Base-by-base conservation (phyloP, 2,797 vertebrate species). In the Chaenodraco wilsoni region DNA sequence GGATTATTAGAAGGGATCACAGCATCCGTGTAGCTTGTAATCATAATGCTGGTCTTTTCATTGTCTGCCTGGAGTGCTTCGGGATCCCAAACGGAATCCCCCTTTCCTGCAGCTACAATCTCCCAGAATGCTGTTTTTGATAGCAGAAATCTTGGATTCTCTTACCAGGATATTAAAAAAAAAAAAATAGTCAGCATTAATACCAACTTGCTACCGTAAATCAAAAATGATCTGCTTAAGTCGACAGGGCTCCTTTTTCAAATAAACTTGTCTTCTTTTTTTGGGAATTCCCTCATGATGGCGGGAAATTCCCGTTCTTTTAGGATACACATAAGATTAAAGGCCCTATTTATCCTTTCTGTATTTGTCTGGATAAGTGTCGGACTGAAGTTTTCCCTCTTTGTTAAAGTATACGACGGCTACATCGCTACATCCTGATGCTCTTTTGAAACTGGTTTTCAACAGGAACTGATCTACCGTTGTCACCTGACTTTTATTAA, bases 261-360 rank as follows among this genome's bases (percentile, higher is more conserved):
- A 83, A 83, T 74, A 76, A 83, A 77, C 57, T 37, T 54, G 78
- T 82, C 55, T 78, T 73, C 81, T 79, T 75, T 82, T 78, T 83
- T 77, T 63, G 94, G 94, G 93, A 94, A 91, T 93, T 94, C 88
- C 94, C 94, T 91, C 5, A 8, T 49, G 72, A 84, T 63, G 81
- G 88, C 61, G 92, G 94, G 93, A 93, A 94, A 90, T 93, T 93
- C 94, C 94, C 92, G 66, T 93, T 91, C 86, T 92, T 93, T 90
- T 90, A 84, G 89, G 90, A 92, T 91, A 88, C 81, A 88, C 82
- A 84, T 72, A 78, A 91, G 91, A 95, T 95, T 94, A 94, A 93
- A 93, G 91, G 87, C 82, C 51, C 48, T 45, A 84, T 88, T 72
- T 88, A 88, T 92, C 86, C 74, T 59, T 88, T 87, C 84, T 87